Evolutionary conservation across 1,140 invertebrate species (phyloP).

Genomic region (Formica exsecta): DNA sequence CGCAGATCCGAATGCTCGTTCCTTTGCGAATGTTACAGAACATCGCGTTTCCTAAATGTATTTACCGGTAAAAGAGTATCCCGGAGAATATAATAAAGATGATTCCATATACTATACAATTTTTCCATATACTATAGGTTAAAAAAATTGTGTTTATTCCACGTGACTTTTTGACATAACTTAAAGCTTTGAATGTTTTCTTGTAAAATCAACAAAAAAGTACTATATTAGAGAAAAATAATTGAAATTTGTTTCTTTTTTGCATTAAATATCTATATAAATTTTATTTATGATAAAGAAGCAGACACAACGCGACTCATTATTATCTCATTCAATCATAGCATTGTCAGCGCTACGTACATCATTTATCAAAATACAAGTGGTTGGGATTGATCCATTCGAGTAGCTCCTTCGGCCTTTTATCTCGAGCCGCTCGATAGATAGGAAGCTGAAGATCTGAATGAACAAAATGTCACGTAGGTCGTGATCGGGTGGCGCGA

Average conservation of each 20-base stretch:
- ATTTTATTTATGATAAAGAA: not conserved
- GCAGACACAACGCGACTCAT: not conserved
- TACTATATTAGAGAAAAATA: too few species aligned
- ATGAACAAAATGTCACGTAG: conserved; percentile 74
- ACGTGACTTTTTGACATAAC: not conserved
- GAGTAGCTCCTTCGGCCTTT: not conserved
- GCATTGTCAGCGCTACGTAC: not conserved
- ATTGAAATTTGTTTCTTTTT: not conserved
- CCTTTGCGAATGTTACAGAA: not conserved
- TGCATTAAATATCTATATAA: not conserved
- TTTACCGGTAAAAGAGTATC: not conserved
- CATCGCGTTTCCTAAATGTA: not conserved
- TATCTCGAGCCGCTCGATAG: not conserved
- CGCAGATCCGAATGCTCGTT: not conserved
- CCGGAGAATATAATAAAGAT: not conserved
- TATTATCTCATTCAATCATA: not conserved
- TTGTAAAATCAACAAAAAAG: not conserved
- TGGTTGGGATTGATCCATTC: not conserved
- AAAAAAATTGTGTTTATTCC: conserved; percentile 14
- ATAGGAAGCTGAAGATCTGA: conserved; percentile 57
- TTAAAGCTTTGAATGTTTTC: not conserved
- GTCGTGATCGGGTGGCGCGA: conserved; percentile 68
- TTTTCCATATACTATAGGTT: not conserved
- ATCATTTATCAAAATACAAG: not conserved
- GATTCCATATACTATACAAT: not conserved